These are phyloP conservation scores for Morelia viridis DNA, from an alignment of 2,797 vertebrate species.

Conservation along the genomic window DNA sequence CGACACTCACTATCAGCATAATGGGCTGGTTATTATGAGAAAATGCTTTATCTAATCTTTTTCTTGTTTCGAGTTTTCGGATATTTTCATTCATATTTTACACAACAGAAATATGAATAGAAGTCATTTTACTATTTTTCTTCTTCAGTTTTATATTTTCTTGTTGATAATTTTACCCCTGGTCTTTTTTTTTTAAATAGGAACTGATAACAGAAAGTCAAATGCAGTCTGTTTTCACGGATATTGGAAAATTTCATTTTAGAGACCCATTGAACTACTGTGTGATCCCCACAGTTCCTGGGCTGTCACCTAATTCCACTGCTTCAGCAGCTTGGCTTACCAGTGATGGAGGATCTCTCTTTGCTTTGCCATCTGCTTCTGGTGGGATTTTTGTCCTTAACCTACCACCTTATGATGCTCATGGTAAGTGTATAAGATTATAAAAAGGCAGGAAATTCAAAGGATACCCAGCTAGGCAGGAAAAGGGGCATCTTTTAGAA, in stretches of 20 bases:
- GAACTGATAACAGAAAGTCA: conserved; percentile 88
- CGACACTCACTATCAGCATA: too few species aligned
- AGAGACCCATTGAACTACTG: conserved; percentile 81
- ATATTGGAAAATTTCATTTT: conserved; percentile 85
- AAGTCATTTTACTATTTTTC: not conserved
- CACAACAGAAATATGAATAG: not conserved
- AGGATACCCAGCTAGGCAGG: not conserved
- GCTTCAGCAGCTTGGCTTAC: conserved; percentile 84
- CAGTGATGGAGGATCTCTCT: conserved; percentile 85
- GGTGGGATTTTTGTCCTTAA: conserved; percentile 88
- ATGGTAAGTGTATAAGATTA: conserved; percentile 73
- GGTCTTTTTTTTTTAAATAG: conserved; percentile 63
- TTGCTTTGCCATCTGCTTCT: conserved; percentile 81
- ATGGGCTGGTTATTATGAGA: not conserved
- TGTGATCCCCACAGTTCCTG: conserved; percentile 77
- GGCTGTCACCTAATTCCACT: conserved; percentile 69
- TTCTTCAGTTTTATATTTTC: fast-evolving
- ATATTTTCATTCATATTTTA: not conserved
- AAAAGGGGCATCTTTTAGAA: not conserved
- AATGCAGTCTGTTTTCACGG: conserved; percentile 92
- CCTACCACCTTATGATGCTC: conserved; percentile 79
- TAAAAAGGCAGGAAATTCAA: not conserved
- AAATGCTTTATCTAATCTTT: not conserved
- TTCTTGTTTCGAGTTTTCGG: not conserved
- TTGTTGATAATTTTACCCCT: not conserved